phyloP scores from a whole-genome alignment of 2,113 vertebrate genomes.

The Australoheros scitulus region DNA sequence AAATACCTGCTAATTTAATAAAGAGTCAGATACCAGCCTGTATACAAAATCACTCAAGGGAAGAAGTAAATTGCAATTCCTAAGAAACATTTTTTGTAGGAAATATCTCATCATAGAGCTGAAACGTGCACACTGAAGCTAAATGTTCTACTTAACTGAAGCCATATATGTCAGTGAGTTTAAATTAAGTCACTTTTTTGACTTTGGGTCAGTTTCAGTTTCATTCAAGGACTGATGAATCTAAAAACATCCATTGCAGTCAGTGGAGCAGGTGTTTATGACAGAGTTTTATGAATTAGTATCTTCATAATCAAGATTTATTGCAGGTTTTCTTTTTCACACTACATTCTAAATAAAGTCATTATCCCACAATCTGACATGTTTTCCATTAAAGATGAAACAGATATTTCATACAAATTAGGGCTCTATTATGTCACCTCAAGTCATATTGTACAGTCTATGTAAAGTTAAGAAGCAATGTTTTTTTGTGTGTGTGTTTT shows the following conservation, averaged over 20 bases:
- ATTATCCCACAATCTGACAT: background rate
- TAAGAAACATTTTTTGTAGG: background rate
- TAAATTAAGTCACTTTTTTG: background rate
- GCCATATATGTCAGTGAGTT: background rate
- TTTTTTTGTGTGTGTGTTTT: background rate
- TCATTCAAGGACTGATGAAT: background rate
- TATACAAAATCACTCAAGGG: background rate
- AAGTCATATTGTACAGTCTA: background rate
- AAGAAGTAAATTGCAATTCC: background rate
- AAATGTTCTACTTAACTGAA: background rate
- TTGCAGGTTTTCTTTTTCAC: too few relatives aligned
- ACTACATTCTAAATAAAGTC: background rate
- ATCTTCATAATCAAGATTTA: background rate
- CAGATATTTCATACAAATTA: background rate
- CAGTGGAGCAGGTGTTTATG: background rate
- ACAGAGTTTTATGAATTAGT: background rate
- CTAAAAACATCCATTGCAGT: background rate
- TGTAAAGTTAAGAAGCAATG: background rate
- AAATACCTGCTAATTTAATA: slow-evolving; percentile 14
- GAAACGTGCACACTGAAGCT: background rate
- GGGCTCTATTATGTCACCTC: background rate
- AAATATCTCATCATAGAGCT: background rate
- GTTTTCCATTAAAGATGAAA: background rate
- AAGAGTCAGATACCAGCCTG: background rate
- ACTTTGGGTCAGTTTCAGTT: background rate